A percentile compares a stretch with the other conserved stretches of the same genome.
Evolutionary conservation across 2,797 vertebrate genomes (phyloP).

Genomic region (Selene dorsalis): DNA sequence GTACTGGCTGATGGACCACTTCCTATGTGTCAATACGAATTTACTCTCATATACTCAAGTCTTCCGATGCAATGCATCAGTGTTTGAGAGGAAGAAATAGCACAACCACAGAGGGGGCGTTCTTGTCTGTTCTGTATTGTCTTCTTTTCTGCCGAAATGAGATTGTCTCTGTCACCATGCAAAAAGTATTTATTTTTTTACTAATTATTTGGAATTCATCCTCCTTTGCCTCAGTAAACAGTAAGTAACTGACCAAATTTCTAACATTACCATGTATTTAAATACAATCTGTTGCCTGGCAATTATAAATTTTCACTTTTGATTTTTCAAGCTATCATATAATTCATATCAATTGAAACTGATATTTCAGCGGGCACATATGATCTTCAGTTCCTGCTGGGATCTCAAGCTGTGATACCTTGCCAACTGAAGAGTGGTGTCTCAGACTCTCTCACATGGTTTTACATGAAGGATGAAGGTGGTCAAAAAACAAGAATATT

Average conservation of each 20-base stretch:
- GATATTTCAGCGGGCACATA: conserved; percentile 4
- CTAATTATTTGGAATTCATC: conserved; percentile 37
- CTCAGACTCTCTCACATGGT: conserved; percentile 47
- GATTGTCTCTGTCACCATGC: conserved; percentile 4
- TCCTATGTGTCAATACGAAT: conserved; percentile 28
- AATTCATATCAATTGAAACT: conserved; percentile 10
- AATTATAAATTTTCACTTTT: neutral
- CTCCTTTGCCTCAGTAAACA: conserved; percentile 15
- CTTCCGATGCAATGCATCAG: neutral
- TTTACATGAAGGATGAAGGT: conserved; percentile 31
- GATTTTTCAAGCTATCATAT: neutral
- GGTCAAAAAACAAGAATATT: rapidly evolving
- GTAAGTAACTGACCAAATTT: conserved; percentile 48
- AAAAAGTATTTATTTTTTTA: conserved; percentile 32
- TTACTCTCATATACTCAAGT: neutral
- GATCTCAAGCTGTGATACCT: conserved; percentile 61
- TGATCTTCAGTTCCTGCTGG: conserved; percentile 29
- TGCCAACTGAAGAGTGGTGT: conserved; percentile 10
- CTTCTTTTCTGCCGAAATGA: conserved; percentile 4
- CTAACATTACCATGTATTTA: neutral
- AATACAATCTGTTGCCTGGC: neutral
- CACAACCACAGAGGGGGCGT: neutral
- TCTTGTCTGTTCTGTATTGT: neutral
- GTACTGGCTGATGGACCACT: conserved; percentile 45
- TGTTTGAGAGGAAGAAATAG: neutral